phyloP scores from a whole-genome alignment of 2,888 invertebrate genomes.

The Calliopum simillimum region DNA sequence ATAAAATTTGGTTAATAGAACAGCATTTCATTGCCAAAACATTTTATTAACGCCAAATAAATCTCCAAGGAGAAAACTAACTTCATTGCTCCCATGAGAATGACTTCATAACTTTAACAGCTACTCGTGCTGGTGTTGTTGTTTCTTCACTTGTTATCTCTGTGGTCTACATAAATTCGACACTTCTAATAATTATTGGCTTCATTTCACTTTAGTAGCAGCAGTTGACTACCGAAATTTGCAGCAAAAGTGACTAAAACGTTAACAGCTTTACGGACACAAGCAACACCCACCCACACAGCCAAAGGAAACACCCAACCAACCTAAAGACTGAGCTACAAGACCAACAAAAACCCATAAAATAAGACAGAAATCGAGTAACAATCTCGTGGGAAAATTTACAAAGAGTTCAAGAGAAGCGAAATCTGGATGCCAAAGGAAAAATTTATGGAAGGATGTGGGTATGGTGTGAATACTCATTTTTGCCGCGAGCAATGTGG shows the following conservation, averaged over 20 bases:
- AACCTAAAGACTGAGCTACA: not conserved
- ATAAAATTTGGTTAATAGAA: conserved; percentile 31
- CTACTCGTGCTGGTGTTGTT: conserved; percentile 1
- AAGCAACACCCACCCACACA: not conserved
- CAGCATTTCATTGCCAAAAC: conserved; percentile 49
- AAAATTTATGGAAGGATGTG: conserved; percentile 41
- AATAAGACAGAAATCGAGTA: conserved; percentile 8
- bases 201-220: not conserved
- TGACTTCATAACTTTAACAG: conserved; percentile 19
- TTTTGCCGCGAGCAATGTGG: no score
- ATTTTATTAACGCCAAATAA: conserved; percentile 43
- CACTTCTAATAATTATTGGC: conserved; percentile 54
- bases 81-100: conserved; percentile 3
- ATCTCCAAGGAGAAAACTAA: not conserved
- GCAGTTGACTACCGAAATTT: not conserved
- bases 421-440: conserved; percentile 45
- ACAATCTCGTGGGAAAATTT: conserved; percentile 50
- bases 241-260: conserved; percentile 3
- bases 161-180: conserved; percentile 53
- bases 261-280: not conserved
- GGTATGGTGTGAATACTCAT: no score
- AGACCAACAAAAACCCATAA: not conserved
- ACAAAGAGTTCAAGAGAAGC: conserved; percentile 12
- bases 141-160: conserved; percentile 34
- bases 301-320: not conserved